phyloP scores from a whole-genome alignment of 1,140 invertebrate genomes.

The Sarcophaga bullata region DNA sequence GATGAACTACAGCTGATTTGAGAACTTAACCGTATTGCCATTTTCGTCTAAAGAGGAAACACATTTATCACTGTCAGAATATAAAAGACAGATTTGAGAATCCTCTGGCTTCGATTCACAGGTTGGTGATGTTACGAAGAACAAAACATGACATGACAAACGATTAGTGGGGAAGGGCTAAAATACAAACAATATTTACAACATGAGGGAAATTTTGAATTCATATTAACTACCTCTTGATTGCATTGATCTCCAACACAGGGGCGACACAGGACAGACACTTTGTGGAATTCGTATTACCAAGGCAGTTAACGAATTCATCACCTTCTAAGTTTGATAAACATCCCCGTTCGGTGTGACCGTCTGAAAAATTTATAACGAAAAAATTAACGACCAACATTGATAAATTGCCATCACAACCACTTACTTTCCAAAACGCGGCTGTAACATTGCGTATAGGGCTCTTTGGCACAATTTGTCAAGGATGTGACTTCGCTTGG shows the following conservation, averaged over 20 bases:
- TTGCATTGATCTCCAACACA: constrained; percentile 52
- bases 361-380: constrained; percentile 37
- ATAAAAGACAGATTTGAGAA: constrained; percentile 47
- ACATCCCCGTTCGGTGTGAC: constrained; percentile 60
- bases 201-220: no score
- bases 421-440: constrained; percentile 49
- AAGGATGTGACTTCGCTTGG: constrained; percentile 38
- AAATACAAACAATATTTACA: not conserved
- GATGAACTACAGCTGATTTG: constrained; percentile 47
- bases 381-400: not conserved
- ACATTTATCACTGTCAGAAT: constrained; percentile 49
- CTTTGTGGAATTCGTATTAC: constrained; percentile 46
- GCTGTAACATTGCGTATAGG: constrained; percentile 57
- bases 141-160: constrained; percentile 54
- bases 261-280: constrained; percentile 54
- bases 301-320: constrained; percentile 51
- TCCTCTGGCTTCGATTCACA: constrained; percentile 50
- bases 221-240: constrained; percentile 45
- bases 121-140: constrained; percentile 45
- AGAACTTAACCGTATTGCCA: constrained; percentile 52
- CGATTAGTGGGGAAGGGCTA: constrained; percentile 58
- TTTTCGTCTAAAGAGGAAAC: constrained; percentile 48
- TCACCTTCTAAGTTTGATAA: constrained; percentile 50
- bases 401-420: not conserved
- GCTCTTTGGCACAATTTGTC: constrained; percentile 44